Percentiles rank a stretch among this genome's conserved stretches.
These are phyloP conservation scores for Pseudococcus jackbeardsleyi DNA, from an alignment of 2,888 invertebrate species.

Conservation along the genomic window DNA sequence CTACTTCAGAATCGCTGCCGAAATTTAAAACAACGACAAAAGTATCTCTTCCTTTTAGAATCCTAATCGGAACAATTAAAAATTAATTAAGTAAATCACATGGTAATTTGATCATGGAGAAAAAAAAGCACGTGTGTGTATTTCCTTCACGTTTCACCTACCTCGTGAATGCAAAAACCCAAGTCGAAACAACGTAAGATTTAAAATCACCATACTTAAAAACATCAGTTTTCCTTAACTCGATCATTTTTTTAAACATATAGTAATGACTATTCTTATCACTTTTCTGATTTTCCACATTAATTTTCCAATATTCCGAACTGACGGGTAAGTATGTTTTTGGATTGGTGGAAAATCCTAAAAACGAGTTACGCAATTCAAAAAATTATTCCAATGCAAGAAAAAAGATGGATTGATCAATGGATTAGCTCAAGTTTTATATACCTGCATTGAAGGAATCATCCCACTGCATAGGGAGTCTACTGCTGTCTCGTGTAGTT, in stretches of 20 bases:
- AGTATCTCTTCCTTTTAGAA: not conserved
- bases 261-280: constrained; percentile 35
- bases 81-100: no score
- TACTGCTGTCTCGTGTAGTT: not conserved
- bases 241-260: constrained; percentile 58
- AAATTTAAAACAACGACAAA: constrained; percentile 64
- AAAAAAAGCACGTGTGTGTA: no score
- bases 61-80: not conserved
- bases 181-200: not conserved
- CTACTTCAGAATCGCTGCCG: constrained; percentile 68
- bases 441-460: constrained; percentile 3
- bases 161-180: not conserved
- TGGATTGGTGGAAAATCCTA: no score
- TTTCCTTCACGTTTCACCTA: no score
- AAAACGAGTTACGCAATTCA: no score
- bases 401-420: not conserved
- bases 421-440: not conserved
- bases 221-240: constrained; percentile 25
- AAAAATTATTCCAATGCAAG: no score
- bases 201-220: not conserved
- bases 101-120: no score
- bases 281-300: no score
- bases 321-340: no score
- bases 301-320: no score
- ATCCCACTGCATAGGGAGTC: constrained; percentile 20